Evolutionary conservation across 2,797 vertebrate species (phyloP).

Genomic region (Pantherophis alleghaniensis): DNA sequence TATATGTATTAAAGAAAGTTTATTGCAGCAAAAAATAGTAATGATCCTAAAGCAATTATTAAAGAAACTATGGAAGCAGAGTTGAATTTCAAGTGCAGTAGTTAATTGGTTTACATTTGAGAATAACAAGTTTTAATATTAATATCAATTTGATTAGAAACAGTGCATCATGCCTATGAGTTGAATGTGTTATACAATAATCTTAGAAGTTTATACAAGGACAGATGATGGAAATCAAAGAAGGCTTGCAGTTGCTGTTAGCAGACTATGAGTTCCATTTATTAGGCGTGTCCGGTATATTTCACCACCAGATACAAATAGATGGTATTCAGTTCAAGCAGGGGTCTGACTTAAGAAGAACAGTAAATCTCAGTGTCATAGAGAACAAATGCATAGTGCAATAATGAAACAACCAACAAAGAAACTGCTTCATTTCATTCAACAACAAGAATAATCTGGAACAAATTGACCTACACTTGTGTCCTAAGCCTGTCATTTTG

Average conservation of each 20-base stretch:
- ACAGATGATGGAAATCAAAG: background rate
- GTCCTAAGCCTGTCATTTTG: conserved; percentile 4
- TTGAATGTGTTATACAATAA: background rate
- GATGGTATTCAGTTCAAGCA: background rate
- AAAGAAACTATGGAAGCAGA: background rate
- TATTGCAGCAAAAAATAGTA: background rate
- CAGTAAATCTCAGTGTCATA: background rate
- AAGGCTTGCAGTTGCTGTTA: background rate
- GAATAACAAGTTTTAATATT: background rate
- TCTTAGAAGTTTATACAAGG: background rate
- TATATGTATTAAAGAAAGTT: background rate
- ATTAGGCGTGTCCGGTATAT: background rate
- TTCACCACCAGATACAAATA: background rate
- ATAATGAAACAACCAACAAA: background rate
- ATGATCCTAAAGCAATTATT: background rate
- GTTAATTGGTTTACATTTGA: background rate
- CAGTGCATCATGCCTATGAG: background rate
- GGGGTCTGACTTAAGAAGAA: background rate
- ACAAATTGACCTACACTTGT: background rate
- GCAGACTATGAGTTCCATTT: background rate
- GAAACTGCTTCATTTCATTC: background rate
- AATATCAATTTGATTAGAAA: background rate
- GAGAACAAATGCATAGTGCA: background rate
- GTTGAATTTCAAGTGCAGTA: background rate
- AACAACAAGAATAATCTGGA: background rate